Conservation (phyloP, 2,113 vertebrate genomes). For the Peromyscus leucopus region DNA sequence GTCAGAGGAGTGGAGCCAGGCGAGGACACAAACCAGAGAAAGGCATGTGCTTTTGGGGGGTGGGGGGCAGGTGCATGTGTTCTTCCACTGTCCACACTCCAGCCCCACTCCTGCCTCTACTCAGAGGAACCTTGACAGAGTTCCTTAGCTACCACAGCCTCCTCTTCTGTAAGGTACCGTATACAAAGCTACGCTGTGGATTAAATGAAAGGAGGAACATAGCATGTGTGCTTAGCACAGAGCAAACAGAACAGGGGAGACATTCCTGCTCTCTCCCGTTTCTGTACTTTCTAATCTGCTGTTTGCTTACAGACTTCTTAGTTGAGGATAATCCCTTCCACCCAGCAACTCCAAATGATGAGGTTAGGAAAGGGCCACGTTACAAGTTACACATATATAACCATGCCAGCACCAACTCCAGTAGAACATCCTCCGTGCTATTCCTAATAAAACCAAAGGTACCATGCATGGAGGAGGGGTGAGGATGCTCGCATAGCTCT, state of each 20-base stretch:
- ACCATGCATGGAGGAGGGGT: neutral
- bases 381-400: neutral
- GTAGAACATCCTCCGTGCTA: neutral
- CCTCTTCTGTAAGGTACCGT: neutral
- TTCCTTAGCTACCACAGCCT: neutral
- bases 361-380: neutral
- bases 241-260: neutral
- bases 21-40: neutral
- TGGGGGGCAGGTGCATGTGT: neutral
- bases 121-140: neutral
- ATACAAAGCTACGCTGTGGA: neutral
- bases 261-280: too few species aligned
- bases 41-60: neutral
- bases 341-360: neutral
- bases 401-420: neutral
- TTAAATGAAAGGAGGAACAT: neutral
- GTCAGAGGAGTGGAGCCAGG: neutral
- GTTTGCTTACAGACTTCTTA: neutral
- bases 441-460: neutral
- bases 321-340: neutral
- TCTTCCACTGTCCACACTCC: neutral
- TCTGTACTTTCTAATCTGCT: neutral
- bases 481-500: fast-evolving
- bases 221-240: neutral
- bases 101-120: neutral